These are phyloP conservation scores for Acomys russatus DNA, from an alignment of 2,797 vertebrate genomes.

Conservation along the genomic window DNA sequence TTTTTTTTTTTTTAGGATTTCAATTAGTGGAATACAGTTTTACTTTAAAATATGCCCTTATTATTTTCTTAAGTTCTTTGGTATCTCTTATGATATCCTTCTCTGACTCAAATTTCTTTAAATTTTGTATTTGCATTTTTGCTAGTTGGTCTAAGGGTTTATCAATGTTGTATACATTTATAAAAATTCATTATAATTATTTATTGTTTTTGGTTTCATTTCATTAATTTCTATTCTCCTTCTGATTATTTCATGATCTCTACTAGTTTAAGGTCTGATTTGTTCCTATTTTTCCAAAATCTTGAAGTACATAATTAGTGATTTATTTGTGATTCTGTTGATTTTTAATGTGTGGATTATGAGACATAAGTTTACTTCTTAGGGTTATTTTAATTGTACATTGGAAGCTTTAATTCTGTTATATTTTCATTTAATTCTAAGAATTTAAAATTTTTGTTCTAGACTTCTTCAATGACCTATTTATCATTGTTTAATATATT, in stretches of 20 bases:
- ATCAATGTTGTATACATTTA: neutral
- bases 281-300: neutral
- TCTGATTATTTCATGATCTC: neutral
- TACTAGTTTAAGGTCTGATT: neutral
- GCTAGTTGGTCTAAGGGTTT: neutral
- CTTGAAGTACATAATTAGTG: neutral
- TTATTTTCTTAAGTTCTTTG: neutral
- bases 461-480: neutral
- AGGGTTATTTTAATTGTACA: neutral
- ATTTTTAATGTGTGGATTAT: neutral
- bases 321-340: neutral
- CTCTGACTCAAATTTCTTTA: neutral
- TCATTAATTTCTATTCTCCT: neutral
- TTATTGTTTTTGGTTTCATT: neutral
- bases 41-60: neutral
- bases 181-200: neutral
- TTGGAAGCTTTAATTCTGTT: neutral
- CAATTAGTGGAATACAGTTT: neutral
- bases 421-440: neutral
- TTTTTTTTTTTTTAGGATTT: neutral
- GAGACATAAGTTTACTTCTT: neutral
- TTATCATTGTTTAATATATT: neutral
- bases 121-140: neutral
- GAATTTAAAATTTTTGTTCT: neutral
- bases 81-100: neutral